A percentile compares a stretch with the other conserved stretches of the same genome.
These are phyloP conservation scores for Gymnothorax reevesii DNA, from an alignment of 2,797 vertebrate genomes.

Conservation along the genomic window DNA sequence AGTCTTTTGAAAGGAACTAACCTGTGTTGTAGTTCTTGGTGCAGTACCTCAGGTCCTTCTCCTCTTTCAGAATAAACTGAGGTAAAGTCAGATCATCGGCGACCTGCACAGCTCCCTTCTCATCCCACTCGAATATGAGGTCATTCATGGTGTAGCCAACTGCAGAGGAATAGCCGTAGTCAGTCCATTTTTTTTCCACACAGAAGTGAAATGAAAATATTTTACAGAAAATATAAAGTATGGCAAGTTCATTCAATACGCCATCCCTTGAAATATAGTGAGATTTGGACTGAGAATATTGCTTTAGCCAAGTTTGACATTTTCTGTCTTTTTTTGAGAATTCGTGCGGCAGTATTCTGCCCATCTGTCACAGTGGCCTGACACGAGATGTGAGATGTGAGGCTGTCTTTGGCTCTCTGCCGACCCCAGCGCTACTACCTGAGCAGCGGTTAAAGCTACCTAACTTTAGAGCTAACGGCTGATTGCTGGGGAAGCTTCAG, in stretches of 20 bases:
- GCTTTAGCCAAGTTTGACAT: neutral
- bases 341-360: neutral
- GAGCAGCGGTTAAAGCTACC: neutral
- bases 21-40: slow-evolving; percentile 99
- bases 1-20: slow-evolving; percentile 55
- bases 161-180: slow-evolving; percentile 53
- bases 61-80: slow-evolving; percentile 96
- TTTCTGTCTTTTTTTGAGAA: neutral
- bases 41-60: slow-evolving; percentile 97
- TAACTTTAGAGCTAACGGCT: neutral
- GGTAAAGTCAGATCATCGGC: slow-evolving; percentile 93
- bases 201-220: neutral
- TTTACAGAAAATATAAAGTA: neutral
- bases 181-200: neutral
- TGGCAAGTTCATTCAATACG: neutral
- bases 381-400: neutral
- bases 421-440: too few relatives aligned
- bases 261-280: neutral
- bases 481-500: neutral
- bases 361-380: neutral
- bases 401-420: neutral
- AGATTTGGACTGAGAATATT: neutral
- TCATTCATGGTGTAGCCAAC: slow-evolving; percentile 99
- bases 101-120: slow-evolving; percentile 94
- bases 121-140: slow-evolving; percentile 98